These are phyloP conservation scores for Semnornis frantzii DNA, from an alignment of 2,113 vertebrate genomes.

Conservation along the genomic window DNA sequence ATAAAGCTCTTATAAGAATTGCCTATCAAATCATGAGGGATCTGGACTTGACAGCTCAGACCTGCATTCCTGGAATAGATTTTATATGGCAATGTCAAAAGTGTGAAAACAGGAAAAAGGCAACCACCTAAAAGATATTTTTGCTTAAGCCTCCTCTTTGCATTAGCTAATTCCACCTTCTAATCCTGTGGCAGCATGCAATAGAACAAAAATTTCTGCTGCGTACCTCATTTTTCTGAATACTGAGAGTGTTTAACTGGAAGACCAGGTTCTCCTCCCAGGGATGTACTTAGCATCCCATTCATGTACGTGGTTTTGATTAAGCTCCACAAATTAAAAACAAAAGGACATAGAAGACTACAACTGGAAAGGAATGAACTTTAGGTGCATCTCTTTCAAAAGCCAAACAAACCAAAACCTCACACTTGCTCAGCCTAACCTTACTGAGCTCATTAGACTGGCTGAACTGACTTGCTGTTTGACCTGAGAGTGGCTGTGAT, in stretches of 20 bases:
- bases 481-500: slow-evolving; percentile 4
- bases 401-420: slow-evolving; percentile 7
- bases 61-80: neutral
- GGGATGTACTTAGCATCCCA: neutral
- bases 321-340: neutral
- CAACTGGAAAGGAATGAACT: neutral
- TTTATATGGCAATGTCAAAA: neutral
- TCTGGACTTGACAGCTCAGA: neutral
- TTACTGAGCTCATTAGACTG: neutral
- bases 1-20: neutral
- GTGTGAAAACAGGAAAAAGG: neutral
- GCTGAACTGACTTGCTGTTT: neutral
- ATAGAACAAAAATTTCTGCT: neutral
- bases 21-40: neutral
- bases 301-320: neutral
- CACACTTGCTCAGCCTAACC: neutral
- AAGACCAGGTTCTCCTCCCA: neutral
- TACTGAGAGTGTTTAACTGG: neutral
- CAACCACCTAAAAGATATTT: neutral
- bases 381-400: neutral
- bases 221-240: neutral
- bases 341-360: neutral
- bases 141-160: neutral
- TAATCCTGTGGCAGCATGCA: neutral
- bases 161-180: neutral